These are phyloP conservation scores for Penaeus japonicus DNA, from an alignment of 1,140 invertebrate genomes.

Conservation along the genomic window DNA sequence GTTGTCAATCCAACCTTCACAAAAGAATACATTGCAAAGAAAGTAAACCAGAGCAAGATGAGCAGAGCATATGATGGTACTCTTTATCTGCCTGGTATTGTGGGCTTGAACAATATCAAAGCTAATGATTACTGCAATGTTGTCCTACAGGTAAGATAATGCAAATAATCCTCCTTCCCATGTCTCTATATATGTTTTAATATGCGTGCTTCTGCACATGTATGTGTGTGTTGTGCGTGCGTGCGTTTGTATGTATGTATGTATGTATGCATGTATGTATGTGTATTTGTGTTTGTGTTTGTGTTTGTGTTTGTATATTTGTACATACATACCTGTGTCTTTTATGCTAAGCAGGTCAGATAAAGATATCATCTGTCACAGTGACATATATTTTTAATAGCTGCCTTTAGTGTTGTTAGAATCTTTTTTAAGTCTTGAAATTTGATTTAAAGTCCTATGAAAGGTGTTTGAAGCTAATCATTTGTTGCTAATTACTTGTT, in stretches of 20 bases:
- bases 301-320: no score
- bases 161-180: not conserved
- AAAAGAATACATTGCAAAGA: slow-evolving; percentile 77
- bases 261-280: no score
- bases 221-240: not conserved
- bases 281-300: no score
- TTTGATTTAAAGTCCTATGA: no score
- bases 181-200: slow-evolving; percentile 11
- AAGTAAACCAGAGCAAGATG: slow-evolving; percentile 86
- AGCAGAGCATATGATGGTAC: slow-evolving; percentile 96
- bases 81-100: slow-evolving; percentile 94
- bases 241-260: no score
- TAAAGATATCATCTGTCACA: no score
- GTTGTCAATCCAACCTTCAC: slow-evolving; percentile 98
- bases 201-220: not conserved
- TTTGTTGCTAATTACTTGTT: not conserved
- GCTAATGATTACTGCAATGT: slow-evolving; percentile 99
- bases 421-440: no score
- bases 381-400: no score
- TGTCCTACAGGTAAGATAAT: slow-evolving; percentile 81
- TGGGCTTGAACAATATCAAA: slow-evolving; percentile 99
- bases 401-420: no score
- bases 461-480: not conserved
- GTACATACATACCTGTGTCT: no score
- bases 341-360: no score